These are phyloP conservation scores for Ceratitis capitata DNA, from an alignment of 1,140 invertebrate species.

Conservation along the genomic window DNA sequence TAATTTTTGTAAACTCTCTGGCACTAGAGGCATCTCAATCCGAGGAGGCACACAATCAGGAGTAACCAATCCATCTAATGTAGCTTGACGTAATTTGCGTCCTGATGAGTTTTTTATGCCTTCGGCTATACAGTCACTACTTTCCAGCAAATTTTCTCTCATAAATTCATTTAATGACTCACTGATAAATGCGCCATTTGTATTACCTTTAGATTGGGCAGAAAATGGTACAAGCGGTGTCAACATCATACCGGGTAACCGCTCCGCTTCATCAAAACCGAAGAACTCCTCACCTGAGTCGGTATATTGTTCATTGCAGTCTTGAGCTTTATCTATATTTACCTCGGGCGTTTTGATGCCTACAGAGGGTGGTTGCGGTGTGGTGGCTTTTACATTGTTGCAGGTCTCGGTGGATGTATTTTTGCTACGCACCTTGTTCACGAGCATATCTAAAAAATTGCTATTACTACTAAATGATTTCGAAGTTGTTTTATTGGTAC, in stretches of 20 bases:
- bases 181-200: conserved; percentile 56
- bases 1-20: conserved; percentile 54
- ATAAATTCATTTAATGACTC: conserved; percentile 57
- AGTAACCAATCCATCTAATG: conserved; percentile 57
- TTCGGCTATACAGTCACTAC: conserved; percentile 8
- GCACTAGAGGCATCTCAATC: conserved; percentile 58
- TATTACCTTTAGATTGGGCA: conserved; percentile 44
- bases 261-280: conserved; percentile 58
- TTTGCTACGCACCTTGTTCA: conserved; percentile 55
- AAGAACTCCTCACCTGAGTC: conserved; percentile 57
- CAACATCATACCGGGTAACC: conserved; percentile 58
- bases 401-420: neutral
- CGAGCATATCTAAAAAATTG: conserved; percentile 61
- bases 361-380: neutral
- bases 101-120: neutral
- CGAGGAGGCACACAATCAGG: conserved; percentile 53
- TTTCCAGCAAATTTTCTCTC: conserved; percentile 51
- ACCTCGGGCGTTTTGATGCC: neutral
- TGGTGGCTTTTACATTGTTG: neutral
- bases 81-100: conserved; percentile 16
- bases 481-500: neutral
- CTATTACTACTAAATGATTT: neutral
- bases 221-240: conserved; percentile 58
- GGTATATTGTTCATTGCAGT: conserved; percentile 31
- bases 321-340: neutral